Percentiles rank a stretch among this genome's conserved stretches.
Conservation (phyloP, 2,888 invertebrate species). For the Nomada ferruginata region DNA sequence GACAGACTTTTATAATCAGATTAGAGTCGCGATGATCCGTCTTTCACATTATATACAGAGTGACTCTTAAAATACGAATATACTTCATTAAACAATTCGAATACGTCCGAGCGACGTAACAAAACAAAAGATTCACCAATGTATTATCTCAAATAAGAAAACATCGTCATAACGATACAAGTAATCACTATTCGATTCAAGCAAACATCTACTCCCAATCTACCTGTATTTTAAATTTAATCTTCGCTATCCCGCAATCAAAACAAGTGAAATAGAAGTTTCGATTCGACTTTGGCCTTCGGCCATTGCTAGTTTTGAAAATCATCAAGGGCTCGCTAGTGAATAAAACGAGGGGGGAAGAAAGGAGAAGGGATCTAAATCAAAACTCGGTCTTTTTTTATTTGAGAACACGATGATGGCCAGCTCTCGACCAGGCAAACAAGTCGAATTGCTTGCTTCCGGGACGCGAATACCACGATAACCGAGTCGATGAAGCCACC, state of each 20-base stretch:
- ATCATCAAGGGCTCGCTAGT: neutral
- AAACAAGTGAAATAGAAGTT: neutral
- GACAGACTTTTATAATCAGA: neutral
- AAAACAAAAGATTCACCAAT: no score
- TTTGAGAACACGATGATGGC: neutral
- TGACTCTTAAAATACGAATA: no score
- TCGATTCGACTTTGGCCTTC: neutral
- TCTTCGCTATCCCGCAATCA: neutral
- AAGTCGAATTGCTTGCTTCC: constrained; percentile 51
- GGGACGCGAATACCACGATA: constrained; percentile 30
- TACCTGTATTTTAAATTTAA: neutral
- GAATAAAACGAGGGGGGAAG: neutral
- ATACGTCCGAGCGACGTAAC: no score
- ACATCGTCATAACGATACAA: no score
- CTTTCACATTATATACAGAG: no score
- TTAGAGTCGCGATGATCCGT: neutral
- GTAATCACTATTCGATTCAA: no score
- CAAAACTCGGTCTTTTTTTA: constrained; percentile 35
- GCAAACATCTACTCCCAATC: no score
- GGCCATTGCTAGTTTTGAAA: neutral
- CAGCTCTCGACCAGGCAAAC: constrained; percentile 29
- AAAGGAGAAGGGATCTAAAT: neutral
- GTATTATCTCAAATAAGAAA: no score
- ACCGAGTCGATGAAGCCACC: constrained; percentile 46
- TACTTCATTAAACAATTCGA: no score